Base-by-base conservation (phyloP, 92 coral and sea anemone genomes). In the Epizoanthus stellaris region DNA sequence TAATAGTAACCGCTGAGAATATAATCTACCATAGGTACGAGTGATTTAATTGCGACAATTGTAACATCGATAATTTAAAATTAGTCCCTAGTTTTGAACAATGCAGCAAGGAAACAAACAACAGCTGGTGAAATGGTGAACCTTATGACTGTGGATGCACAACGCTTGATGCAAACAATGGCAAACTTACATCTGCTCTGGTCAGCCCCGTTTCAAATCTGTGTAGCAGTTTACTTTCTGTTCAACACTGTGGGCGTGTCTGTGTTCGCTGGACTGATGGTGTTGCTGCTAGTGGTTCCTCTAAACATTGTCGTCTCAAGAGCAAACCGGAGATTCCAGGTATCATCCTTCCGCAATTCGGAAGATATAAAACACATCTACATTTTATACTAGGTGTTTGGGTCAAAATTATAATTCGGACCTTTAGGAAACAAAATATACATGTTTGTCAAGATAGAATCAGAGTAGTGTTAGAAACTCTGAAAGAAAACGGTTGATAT, bases 101-200 rank as follows among this genome's bases (percentile, higher is more conserved):
- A 82, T 34, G 20, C 85, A 8, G 93, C 99, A 0, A 85, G 94
- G 5, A 94, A 82, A 70, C 63, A 82, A 39, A 89, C 95, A 4
- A 96, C 99, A 54, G 95, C 98, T 14, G 99, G 99, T 1, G 99
- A 96, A 86, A 93, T 93, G 82, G 90, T 96, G 0, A 94, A 95
- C 61, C 87, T 94, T 5, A 94, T 96, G 98, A 81, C 98, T 21
- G 95, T 95, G 1, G 99, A 96, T 73, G 82, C 94, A 2, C 99
- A 96, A 69, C 83, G 93, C 13, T 54, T 96, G 20, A 87, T 94
- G 82, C 88, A 82, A 36, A 90, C 95, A 16, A 66, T 87, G n/a
- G 79, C 94, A 30, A 67, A 88, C 52, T 56, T 96, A 53, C 85
- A 95, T 67, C 76, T 88, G 47, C 63, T 96, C 38, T 96, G 99